phyloP scores from a whole-genome alignment of 1,140 invertebrate species.

The Polyergus mexicanus region DNA sequence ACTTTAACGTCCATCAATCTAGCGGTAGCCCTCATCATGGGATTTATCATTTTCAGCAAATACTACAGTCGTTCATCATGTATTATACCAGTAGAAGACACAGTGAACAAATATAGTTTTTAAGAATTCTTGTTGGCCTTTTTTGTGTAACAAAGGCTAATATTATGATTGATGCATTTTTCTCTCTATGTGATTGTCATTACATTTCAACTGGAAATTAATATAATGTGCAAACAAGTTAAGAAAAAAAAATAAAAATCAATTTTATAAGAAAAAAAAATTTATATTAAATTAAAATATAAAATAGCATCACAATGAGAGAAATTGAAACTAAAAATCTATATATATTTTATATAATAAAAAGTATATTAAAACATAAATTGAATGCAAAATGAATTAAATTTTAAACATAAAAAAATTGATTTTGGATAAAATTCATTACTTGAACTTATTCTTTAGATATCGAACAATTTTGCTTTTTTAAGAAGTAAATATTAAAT shows the following conservation, averaged over 20 bases:
- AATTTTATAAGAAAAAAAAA: not conserved
- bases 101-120: conserved; percentile 24
- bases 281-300: conserved; percentile 9
- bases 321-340: not conserved
- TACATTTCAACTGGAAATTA: conserved; percentile 12
- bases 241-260: not conserved
- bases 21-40: not conserved
- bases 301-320: not conserved
- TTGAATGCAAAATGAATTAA: not conserved
- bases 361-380: not conserved
- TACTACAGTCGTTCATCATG: not conserved
- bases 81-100: not conserved
- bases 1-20: conserved; percentile 22
- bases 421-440: not conserved
- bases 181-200: not conserved
- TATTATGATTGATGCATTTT: conserved; percentile 6
- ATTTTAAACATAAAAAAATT: not conserved
- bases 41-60: conserved; percentile 49
- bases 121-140: not conserved
- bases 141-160: conserved; percentile 17
- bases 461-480: not conserved
- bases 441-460: not conserved
- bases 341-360: not conserved
- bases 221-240: not conserved
- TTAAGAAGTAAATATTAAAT: not conserved